Base-by-base conservation (phyloP, 92 coral and sea anemone species). In the Epizoanthus stellaris region DNA sequence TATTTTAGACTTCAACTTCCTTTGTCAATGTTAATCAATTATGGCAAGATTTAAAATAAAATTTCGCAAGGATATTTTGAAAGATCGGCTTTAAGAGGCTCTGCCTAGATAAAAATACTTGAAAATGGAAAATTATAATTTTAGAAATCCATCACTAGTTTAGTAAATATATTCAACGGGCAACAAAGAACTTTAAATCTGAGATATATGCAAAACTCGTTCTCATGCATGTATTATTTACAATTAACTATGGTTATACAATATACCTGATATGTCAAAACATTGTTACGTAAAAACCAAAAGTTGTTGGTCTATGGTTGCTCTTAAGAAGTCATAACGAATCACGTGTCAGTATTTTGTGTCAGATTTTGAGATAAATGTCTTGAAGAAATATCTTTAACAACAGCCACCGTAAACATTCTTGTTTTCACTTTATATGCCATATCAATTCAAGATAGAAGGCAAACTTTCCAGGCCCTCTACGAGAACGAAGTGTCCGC, bases 381-480 rank as follows among this genome's bases (percentile, higher is more conserved):
- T 45, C 52, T 3, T 45, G 52, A 45, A 49, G 56, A 49, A 6
- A 49, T 49, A 49, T 49, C 14, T 8, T 6, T 49, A 6, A 2
- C 9, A 49, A 49, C 14, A 6, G 56, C 14, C 2, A 9, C 52
- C 1, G 6, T 45, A 5, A 5, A 45, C 52, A 9, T 45, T 45
- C 8, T 45, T 45, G 52, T 45, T 45, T 42, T 4, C 52, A 45
- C 52, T 8, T 1, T 49, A 49, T 8, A 49, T 49, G 11, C 11
- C 45, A 10, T 12, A 34, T 21, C 39, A 56, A 67, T 61, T 36
- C 57, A 70, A 52, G 53, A 76, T 88, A 15, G 70, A 81, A 12
- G 92, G 92, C 61, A 89, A 58, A 17, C 57, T 73, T 66, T 86
- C 89, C 40, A 89, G 56, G 10, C 89, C 92, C 58, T 70, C 79